Conservation (phyloP, 2,888 invertebrate species). For the Agrotis exclamationis region DNA sequence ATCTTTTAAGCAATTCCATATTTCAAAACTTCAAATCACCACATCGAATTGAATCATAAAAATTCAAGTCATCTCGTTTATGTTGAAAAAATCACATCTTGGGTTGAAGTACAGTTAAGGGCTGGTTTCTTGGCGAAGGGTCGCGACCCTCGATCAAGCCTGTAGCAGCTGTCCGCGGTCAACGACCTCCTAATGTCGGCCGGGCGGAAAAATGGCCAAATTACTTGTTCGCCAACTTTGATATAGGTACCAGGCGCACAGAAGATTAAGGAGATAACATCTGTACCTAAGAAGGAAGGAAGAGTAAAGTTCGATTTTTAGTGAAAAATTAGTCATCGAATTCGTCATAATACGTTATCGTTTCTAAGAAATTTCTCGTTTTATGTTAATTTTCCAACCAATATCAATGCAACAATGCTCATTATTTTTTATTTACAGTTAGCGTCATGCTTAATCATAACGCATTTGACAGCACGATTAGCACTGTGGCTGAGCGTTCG, state of each 20-base stretch:
- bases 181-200: conserved; percentile 81
- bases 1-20: not conserved
- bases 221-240: conserved; percentile 62
- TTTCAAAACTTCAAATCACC: conserved; percentile 11
- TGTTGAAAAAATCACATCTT: conserved; percentile 55
- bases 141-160: conserved; percentile 72
- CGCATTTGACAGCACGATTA: no score
- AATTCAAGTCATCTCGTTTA: conserved; percentile 29
- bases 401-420: conserved; percentile 22
- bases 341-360: conserved; percentile 23
- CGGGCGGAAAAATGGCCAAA: conserved; percentile 61
- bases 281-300: not conserved
- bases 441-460: not conserved
- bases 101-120: conserved; percentile 63
- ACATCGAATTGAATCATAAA: conserved; percentile 9
- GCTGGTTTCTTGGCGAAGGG: conserved; percentile 71
- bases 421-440: conserved; percentile 29
- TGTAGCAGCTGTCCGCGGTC: conserved; percentile 78
- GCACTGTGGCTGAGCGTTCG: no score
- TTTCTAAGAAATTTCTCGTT: conserved; percentile 39
- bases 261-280: conserved; percentile 26
- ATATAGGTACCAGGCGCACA: conserved; percentile 43
- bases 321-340: conserved; percentile 1
- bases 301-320: not conserved
- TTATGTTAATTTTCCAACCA: not conserved